Conservation (phyloP, 2,888 invertebrate genomes). For the Brenthis hecate region DNA sequence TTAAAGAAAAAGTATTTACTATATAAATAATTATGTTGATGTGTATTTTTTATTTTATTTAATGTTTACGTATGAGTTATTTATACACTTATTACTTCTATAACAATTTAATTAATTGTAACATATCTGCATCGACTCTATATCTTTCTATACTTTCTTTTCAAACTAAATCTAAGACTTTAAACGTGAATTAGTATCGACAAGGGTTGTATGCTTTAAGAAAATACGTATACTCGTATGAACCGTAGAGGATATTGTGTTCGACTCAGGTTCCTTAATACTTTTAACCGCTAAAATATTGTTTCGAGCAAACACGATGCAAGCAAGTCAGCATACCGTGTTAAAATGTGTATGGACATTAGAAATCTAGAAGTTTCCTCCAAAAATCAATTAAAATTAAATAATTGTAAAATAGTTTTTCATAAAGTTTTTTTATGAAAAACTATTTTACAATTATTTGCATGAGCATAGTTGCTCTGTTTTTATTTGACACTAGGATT, state of each 20-base stretch:
- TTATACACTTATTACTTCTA: too few species aligned
- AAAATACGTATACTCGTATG: constrained; percentile 35
- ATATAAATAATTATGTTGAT: too few species aligned
- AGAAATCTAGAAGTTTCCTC: constrained; percentile 34
- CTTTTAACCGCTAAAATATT: constrained; percentile 77
- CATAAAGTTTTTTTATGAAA: too few species aligned
- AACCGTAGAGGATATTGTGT: constrained; percentile 31
- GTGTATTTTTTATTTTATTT: too few species aligned
- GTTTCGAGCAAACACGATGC: constrained; percentile 70
- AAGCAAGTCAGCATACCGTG: constrained; percentile 57
- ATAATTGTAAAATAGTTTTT: not conserved
- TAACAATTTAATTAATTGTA: not conserved
- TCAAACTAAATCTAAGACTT: not conserved
- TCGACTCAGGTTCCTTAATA: constrained; percentile 60
- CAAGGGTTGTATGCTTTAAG: constrained; percentile 40
- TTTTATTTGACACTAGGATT: too few species aligned
- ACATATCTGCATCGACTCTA: not conserved
- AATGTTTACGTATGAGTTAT: too few species aligned
- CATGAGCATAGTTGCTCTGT: too few species aligned
- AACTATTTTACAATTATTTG: too few species aligned
- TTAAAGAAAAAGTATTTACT: too few species aligned
- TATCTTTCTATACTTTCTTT: not conserved
- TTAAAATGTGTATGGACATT: constrained; percentile 32
- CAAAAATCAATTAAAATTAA: not conserved
- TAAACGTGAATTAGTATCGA: constrained; percentile 17